Conservation (phyloP, 1,140 invertebrate species). For the Catajapyx aquilonaris region DNA sequence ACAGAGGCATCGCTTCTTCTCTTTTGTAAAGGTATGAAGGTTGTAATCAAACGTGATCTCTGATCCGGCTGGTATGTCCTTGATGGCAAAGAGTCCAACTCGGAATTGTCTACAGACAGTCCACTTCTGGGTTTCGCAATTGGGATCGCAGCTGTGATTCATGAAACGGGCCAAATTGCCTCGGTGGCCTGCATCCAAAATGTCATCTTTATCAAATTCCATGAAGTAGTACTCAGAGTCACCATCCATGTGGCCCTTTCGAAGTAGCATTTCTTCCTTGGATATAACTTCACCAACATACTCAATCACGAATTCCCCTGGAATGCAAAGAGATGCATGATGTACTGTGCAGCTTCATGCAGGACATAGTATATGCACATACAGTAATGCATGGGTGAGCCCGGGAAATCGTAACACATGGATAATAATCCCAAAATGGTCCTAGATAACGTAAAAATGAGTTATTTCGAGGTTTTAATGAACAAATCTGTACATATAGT, state of each 20-base stretch:
- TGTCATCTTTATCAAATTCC: constrained; percentile 67
- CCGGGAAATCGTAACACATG: too few relatives aligned
- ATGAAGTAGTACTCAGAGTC: constrained; percentile 90
- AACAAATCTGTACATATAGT: too few relatives aligned
- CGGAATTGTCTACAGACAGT: constrained; percentile 72
- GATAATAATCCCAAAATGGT: too few relatives aligned
- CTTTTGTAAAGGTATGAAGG: constrained; percentile 65
- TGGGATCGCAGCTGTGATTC: constrained; percentile 89
- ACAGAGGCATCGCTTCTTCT: constrained; percentile 68
- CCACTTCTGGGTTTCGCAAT: constrained; percentile 89
- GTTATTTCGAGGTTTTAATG: too few relatives aligned
- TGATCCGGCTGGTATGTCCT: constrained; percentile 46
- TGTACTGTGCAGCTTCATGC: too few relatives aligned
- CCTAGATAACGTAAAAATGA: too few relatives aligned
- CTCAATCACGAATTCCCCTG: constrained; percentile 77
- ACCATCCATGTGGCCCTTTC: constrained; percentile 58
- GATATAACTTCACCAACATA: constrained; percentile 93
- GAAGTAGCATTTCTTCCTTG: constrained; percentile 62
- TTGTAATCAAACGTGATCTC: constrained; percentile 92
- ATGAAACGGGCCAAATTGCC: constrained; percentile 56
- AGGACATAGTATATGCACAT: too few relatives aligned
- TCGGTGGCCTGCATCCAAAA: constrained; percentile 88
- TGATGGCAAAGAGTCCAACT: constrained; percentile 74
- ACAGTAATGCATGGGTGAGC: too few relatives aligned
- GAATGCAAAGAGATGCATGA: constrained; percentile 3